Percentiles rank a stretch among this genome's conserved stretches.
Conservation (phyloP, 2,797 vertebrate genomes). For the Heteromormyrus szaboi region DNA sequence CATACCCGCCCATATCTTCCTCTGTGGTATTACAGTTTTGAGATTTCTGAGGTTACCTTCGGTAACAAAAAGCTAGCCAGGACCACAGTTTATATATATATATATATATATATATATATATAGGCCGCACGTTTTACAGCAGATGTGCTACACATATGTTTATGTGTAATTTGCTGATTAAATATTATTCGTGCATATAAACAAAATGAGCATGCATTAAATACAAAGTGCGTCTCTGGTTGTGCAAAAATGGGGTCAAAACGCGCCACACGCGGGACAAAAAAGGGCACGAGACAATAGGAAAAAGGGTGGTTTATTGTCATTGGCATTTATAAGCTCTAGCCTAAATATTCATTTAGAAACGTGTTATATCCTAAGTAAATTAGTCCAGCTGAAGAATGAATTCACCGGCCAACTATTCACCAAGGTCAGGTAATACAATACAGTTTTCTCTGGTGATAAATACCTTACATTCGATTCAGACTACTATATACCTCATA, state of each 20-base stretch:
- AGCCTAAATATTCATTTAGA: neutral
- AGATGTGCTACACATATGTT: neutral
- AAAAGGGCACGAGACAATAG: neutral
- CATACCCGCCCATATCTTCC: neutral
- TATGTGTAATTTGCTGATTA: neutral
- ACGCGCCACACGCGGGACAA: neutral
- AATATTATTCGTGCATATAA: neutral
- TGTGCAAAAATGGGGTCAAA: neutral
- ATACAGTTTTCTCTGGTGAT: neutral
- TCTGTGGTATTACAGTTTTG: neutral
- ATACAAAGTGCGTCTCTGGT: neutral
- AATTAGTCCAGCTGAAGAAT: neutral
- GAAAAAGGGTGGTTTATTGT: neutral
- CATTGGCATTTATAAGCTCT: neutral
- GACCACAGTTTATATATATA: neutral
- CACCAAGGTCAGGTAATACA: slow-evolving; percentile 1
- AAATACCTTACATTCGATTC: neutral
- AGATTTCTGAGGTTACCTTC: neutral
- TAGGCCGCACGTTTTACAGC: neutral
- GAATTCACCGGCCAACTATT: neutral
- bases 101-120: neutral
- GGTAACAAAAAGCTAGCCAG: neutral
- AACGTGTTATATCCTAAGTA: neutral
- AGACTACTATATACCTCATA: neutral
- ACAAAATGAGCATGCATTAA: neutral